Percentiles rank a stretch among this genome's conserved stretches.
Conservation (phyloP, 2,113 vertebrate species). For the Melanostigma gelatinosum region DNA sequence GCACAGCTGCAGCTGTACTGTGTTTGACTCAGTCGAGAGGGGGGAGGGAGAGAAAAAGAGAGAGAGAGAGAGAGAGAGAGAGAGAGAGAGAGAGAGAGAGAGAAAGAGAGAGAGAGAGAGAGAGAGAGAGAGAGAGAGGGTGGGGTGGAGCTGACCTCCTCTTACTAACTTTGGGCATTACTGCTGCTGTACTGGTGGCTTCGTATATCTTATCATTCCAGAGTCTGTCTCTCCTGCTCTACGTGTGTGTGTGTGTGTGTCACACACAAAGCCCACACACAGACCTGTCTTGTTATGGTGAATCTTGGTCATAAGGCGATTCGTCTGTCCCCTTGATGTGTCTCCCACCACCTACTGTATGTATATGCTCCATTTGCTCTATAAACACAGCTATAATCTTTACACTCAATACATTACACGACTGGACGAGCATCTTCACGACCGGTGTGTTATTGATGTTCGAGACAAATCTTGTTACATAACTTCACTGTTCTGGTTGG, state of each 20-base stretch:
- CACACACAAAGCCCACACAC: constrained; percentile 38
- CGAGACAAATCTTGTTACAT: constrained; percentile 20
- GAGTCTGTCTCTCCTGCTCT: constrained; percentile 31
- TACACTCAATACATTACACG: constrained; percentile 1
- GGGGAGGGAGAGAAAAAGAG: neutral
- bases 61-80: neutral
- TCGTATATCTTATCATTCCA: constrained; percentile 59
- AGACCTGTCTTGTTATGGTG: constrained; percentile 59
- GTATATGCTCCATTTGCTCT: constrained; percentile 4
- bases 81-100: neutral
- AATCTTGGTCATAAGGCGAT: constrained; percentile 32
- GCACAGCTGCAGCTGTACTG: constrained; percentile 6
- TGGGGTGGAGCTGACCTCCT: constrained; percentile 13
- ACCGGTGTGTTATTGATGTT: neutral
- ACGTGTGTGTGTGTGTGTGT: constrained; percentile 11
- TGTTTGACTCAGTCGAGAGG: constrained; percentile 9
- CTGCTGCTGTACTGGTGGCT: constrained; percentile 39
- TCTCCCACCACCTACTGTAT: neutral
- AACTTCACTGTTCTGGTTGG: constrained; percentile 13
- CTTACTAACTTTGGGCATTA: constrained; percentile 72
- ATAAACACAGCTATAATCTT: constrained; percentile 28
- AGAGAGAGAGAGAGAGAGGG: neutral
- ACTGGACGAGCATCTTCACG: neutral
- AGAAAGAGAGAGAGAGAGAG: neutral
- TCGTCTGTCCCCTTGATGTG: constrained; percentile 4